These are phyloP conservation scores for Strix aluco DNA, from an alignment of 2,113 vertebrate genomes.

Conservation along the genomic window DNA sequence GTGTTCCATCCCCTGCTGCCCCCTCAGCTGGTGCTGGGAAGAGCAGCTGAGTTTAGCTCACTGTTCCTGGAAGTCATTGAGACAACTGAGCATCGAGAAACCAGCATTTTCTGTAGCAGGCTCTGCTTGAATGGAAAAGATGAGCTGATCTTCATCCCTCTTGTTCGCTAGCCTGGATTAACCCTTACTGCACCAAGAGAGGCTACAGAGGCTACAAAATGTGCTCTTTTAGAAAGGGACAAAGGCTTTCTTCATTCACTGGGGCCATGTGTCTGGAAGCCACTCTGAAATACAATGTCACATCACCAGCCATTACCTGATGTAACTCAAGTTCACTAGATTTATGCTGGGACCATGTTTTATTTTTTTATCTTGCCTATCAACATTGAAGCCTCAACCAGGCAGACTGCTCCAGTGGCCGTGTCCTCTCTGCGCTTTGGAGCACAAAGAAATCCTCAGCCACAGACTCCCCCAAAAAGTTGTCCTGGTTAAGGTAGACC, in stretches of 20 bases:
- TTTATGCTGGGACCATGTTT: not conserved
- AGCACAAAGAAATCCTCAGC: not conserved
- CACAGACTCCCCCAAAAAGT: not conserved
- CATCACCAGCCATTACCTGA: not conserved
- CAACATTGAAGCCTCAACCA: not conserved
- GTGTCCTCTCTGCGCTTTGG: not conserved
- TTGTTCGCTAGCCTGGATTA: not conserved
- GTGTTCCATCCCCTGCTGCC: conserved; percentile 65
- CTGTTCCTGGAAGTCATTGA: conserved; percentile 70
- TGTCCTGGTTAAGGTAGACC: not conserved
- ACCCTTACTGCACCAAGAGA: not conserved
- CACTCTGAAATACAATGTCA: not conserved
- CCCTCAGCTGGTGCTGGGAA: conserved; percentile 72
- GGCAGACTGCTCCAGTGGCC: not conserved
- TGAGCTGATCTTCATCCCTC: conserved; percentile 26
- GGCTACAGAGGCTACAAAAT: not conserved
- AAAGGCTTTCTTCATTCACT: not conserved
- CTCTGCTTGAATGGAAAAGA: conserved; percentile 59
- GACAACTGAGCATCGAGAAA: conserved; percentile 49
- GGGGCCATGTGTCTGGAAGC: not conserved
- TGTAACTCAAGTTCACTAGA: not conserved
- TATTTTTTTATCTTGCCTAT: not conserved
- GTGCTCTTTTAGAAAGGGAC: not conserved
- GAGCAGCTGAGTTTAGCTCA: conserved; percentile 69
- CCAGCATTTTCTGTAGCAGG: conserved; percentile 17